These are phyloP conservation scores for Drosophila aldrichi DNA, from an alignment of 2,888 invertebrate species.

Conservation along the genomic window DNA sequence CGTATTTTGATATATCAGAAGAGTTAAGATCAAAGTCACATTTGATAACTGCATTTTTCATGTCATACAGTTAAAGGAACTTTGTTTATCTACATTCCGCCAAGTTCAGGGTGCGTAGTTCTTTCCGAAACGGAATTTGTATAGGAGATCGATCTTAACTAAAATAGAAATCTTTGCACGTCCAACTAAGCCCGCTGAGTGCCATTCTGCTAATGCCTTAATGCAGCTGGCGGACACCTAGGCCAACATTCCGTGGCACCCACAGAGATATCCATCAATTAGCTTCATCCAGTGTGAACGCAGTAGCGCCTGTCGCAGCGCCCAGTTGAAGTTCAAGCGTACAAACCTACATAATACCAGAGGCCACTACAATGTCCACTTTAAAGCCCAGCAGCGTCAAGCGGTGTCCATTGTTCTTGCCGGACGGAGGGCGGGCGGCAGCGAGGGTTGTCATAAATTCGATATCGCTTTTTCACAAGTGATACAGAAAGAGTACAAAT, in stretches of 20 bases:
- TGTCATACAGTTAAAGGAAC: background rate
- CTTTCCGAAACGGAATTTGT: background rate
- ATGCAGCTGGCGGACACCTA: conserved; percentile 24
- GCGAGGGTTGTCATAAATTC: conserved; percentile 36
- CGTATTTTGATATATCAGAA: background rate
- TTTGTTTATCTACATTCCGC: too few species aligned
- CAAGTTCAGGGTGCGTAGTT: background rate
- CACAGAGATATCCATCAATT: conserved; percentile 67
- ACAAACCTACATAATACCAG: conserved; percentile 62
- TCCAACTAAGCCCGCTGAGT: conserved; percentile 45
- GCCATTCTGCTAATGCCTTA: conserved; percentile 55
- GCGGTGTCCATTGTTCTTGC: conserved; percentile 65
- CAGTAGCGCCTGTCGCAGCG: conserved; percentile 49
- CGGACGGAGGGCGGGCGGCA: conserved; percentile 9
- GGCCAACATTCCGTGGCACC: conserved; percentile 20
- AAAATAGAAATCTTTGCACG: conserved; percentile 29
- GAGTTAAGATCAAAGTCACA: background rate
- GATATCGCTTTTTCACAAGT: conserved; percentile 65
- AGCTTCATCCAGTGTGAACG: conserved; percentile 41
- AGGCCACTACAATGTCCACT: conserved; percentile 73
- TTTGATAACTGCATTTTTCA: background rate
- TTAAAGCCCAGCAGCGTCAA: conserved; percentile 71
- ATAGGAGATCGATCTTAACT: conserved; percentile 28
- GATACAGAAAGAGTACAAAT: conserved; percentile 19
- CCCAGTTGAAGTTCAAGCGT: conserved; percentile 71